Base-by-base conservation (phyloP, 2,888 invertebrate species). In the Ceraclea dissimilis region DNA sequence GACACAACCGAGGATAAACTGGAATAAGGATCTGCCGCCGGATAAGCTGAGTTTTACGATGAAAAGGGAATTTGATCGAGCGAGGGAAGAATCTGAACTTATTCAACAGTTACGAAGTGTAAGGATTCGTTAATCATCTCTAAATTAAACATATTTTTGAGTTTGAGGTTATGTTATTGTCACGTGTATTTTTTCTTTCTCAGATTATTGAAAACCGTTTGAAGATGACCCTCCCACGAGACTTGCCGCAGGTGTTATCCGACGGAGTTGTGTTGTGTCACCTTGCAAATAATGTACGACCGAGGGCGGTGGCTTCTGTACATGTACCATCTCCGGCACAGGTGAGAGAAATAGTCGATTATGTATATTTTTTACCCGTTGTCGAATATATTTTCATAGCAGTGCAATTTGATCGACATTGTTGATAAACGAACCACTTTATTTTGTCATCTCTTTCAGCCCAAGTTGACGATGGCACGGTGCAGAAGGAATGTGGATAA, bases 191-290 rank as follows among this genome's bases (percentile, higher is more conserved):
- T 20, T 46, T 46, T 46, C 6, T n/a, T 26, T 54, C 69, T 1
- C 69, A 94, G 94, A 90, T 90, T 66, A 91, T 96, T 66, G 94
- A 95, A 76, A 81, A 84, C 13, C 82, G 93, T 52, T 78, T 96
- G 66, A 94, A 94, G 78, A 90, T 95, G 85, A 83, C 87, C 2
- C 77, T 96, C 55, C 94, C 95, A 1, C 86, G 85, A 66, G 90
- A 93, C 69, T 76, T 96, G 65, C 85, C 91, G 49, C 84, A 90
- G 34, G 89, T 90, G 48, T 73, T 96, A 64, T 84, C 87, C 22
- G 95, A 96, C 73, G 95, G 96, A 18, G 94, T 96, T 53, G 91
- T 96, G 62, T 78, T 96, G 60, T 96, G 96, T 69, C 94, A 96
- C 75, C 80, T 96, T 65, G 94, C 93, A 53, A 96, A 96, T 73